phyloP scores from a whole-genome alignment of 2,888 invertebrate species.

The Tortricodes alternella region DNA sequence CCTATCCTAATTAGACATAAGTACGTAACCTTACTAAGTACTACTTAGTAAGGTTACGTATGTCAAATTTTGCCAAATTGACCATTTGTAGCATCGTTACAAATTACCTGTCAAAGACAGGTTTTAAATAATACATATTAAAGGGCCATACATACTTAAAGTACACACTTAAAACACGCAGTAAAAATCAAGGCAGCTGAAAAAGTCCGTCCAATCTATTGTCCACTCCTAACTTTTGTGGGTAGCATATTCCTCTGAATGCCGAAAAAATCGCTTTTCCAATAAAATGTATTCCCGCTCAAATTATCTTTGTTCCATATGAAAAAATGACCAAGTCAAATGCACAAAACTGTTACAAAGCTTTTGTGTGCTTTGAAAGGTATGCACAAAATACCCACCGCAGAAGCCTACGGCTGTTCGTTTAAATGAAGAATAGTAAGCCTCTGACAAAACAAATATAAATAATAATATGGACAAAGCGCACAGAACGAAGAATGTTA shows the following conservation, averaged over 20 bases:
- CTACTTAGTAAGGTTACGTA: too few species aligned
- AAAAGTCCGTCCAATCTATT: conserved; percentile 1
- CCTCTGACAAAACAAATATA: too few species aligned
- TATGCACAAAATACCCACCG: not conserved
- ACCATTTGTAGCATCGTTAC: too few species aligned
- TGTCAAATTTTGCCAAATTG: too few species aligned
- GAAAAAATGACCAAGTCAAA: not conserved
- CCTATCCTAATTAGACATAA: too few species aligned
- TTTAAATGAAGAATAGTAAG: too few species aligned
- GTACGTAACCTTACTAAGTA: too few species aligned
- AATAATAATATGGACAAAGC: too few species aligned
- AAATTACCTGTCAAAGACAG: too few species aligned
- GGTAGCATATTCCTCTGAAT: not conserved
- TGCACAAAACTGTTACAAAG: not conserved
- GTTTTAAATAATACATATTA: too few species aligned
- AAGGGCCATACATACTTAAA: not conserved
- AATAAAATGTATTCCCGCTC: not conserved
- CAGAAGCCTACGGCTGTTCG: too few species aligned
- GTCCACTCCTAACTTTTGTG: conserved; percentile 1
- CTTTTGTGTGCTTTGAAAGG: not conserved
- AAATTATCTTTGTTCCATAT: not conserved
- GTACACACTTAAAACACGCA: conserved; percentile 1
- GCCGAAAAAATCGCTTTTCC: not conserved
- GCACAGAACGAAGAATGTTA: too few species aligned
- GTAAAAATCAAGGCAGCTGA: not conserved